Percentiles rank a stretch among this genome's conserved stretches.
phyloP scores from a whole-genome alignment of 2,113 vertebrate species.

The Serinus canaria region DNA sequence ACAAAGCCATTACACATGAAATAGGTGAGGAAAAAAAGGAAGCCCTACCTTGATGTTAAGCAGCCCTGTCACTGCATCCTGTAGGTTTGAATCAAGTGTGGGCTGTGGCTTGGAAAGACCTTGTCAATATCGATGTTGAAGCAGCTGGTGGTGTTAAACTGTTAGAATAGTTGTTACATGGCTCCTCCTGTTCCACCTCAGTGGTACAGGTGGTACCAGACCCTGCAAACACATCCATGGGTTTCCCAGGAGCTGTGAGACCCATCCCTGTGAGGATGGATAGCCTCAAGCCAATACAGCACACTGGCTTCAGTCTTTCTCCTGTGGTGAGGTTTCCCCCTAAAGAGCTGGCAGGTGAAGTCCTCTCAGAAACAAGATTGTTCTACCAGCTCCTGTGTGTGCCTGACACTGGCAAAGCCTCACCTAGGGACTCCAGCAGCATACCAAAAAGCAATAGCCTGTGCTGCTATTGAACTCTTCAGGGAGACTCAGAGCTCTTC shows the following conservation, averaged over 20 bases:
- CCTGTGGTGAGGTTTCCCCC: rapidly evolving
- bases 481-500: background rate
- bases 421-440: background rate
- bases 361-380: background rate
- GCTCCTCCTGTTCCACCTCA: background rate
- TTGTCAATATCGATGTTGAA: rapidly evolving
- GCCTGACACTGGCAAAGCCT: rapidly evolving
- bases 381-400: background rate
- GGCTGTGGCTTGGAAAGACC: background rate
- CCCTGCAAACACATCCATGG: background rate
- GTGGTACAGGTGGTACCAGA: background rate
- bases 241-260: background rate
- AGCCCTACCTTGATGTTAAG: background rate
- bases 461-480: background rate
- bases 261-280: background rate
- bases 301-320: background rate
- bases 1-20: rapidly evolving
- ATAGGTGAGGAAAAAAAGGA: background rate
- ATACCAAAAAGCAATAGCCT: background rate
- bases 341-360: background rate
- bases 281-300: background rate
- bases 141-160: background rate
- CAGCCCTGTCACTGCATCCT: background rate
- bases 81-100: background rate
- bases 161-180: background rate